Evolutionary conservation across 2,797 vertebrate species (phyloP), one percentile per base, ranked within the genome.

Genomic region (Discoglossus pictus): DNA sequence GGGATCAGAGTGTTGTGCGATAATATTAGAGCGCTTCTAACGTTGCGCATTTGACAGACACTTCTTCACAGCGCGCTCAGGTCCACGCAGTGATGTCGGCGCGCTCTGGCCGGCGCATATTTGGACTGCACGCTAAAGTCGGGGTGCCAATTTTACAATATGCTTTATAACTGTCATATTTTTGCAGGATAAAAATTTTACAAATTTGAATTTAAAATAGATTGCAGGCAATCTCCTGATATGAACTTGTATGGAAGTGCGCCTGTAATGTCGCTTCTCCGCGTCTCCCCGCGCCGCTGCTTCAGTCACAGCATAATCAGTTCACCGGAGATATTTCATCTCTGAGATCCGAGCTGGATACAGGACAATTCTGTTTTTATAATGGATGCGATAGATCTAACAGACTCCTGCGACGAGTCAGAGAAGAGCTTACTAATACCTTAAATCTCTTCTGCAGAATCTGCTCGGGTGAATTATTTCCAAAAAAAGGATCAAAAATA

Each of bases 321-420:
- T 42, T 44, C 39, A 21, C 39, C 16, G 36, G 17, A n/a, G 27
- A 42, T 64, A 46, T 53, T 24, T 53, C 36, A 63, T 64, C 38
- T 53, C 16, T 27, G 21, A 53, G 35, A 65, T 44, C 10, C 61
- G 27, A 39, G 35, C 36, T 34, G 50, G 27, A 27, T 44, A 54
- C 18, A 18, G 54, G 62, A 25, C 62, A 25, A 51, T 20, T 50
- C 36, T 44, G 50, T 36, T 44, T 61, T 65, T 44, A 64, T 64
- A 65, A 65, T 65, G 50, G 47, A 65, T 44, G 51, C 62, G 21
- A 54, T 65, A 65, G 50, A 65, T 54, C 62, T 50, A 25, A 50
- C 21, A 50, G 46, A 42, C 39, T 31, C 8, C 4, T 42, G 39
- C 15, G 2, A 4, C 4, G 24, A 47, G 17, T 54, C 18, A 53